Conservation (phyloP, 2,888 invertebrate genomes). For the Perithous albicinctus region DNA sequence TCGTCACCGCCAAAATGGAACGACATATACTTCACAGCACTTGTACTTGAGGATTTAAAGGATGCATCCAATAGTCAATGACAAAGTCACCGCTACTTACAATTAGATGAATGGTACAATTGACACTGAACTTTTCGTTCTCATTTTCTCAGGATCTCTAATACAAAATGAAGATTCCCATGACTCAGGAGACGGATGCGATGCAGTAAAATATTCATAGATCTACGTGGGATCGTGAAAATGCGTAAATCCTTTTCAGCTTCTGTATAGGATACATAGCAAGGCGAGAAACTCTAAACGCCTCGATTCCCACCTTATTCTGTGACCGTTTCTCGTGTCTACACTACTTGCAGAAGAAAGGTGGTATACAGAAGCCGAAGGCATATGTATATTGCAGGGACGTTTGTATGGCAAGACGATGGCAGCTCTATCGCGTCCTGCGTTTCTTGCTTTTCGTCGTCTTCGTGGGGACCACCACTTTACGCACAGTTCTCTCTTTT, state of each 20-base stretch:
- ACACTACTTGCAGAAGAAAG: slow-evolving; percentile 69
- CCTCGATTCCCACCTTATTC: slow-evolving; percentile 72
- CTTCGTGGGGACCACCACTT: slow-evolving; percentile 44
- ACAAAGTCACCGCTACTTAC: not conserved
- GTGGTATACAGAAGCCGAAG: slow-evolving; percentile 66
- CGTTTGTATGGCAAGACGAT: slow-evolving; percentile 83
- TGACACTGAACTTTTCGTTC: not conserved
- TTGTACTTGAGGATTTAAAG: not conserved
- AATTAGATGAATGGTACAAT: not conserved
- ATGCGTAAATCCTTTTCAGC: slow-evolving; percentile 51
- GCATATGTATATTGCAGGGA: slow-evolving; percentile 79
- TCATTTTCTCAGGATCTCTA: slow-evolving; percentile 22
- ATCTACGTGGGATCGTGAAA: slow-evolving; percentile 59
- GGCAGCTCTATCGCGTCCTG: slow-evolving; percentile 82
- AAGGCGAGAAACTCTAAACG: slow-evolving; percentile 52
- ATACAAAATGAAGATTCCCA: slow-evolving; percentile 44
- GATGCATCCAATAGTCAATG: not conserved
- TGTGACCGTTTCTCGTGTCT: slow-evolving; percentile 63
- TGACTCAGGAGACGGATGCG: slow-evolving; percentile 9
- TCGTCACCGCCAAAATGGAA: too few relatives aligned
- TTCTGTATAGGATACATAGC: slow-evolving; percentile 21
- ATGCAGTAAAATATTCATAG: slow-evolving; percentile 60
- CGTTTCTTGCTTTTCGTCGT: slow-evolving; percentile 72
- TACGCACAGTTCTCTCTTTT: slow-evolving; percentile 20
- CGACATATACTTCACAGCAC: too few relatives aligned